Percentiles rank a stretch among this genome's conserved stretches.
These are phyloP conservation scores for Plagiodera versicolora DNA, from an alignment of 2,888 invertebrate species.

Conservation along the genomic window DNA sequence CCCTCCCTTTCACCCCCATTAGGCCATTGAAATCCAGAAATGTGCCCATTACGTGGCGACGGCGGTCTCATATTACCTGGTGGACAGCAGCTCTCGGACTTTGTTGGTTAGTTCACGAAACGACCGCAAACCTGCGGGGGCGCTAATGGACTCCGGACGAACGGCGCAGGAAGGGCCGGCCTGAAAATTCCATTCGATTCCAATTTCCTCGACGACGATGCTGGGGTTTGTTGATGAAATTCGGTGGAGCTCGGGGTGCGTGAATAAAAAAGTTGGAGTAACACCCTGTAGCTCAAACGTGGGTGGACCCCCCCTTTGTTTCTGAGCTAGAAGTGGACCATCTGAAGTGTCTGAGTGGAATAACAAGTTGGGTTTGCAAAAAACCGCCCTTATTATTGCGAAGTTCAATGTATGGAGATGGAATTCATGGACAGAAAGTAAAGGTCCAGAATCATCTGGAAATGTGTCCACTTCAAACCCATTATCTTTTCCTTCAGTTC, in stretches of 20 bases:
- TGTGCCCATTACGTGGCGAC: constrained; percentile 15
- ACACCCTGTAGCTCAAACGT: no score
- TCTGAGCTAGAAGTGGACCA: not conserved
- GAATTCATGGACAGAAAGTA: no score
- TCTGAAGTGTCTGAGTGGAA: not conserved
- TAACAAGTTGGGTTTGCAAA: not conserved
- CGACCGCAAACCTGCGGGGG: constrained; percentile 29
- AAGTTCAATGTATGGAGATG: no score
- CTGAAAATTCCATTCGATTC: constrained; percentile 22
- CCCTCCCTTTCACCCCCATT: not conserved
- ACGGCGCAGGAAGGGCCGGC: constrained; percentile 9
- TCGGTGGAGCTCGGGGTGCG: not conserved
- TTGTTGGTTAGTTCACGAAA: constrained; percentile 25
- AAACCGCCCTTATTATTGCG: no score
- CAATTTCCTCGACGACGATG: no score
- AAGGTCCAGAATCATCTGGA: no score
- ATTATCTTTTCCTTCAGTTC: no score
- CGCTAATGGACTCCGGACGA: constrained; percentile 25
- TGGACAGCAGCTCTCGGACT: constrained; percentile 3
- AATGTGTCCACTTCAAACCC: no score
- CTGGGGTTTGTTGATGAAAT: constrained; percentile 15
- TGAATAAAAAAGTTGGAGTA: no score
- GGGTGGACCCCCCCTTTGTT: not conserved
- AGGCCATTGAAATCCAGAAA: constrained; percentile 8
- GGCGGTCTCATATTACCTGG: constrained; percentile 28